Percentiles rank a stretch among this genome's conserved stretches.
These are phyloP conservation scores for Anhinga anhinga DNA, from an alignment of 2,113 vertebrate species.

Conservation along the genomic window DNA sequence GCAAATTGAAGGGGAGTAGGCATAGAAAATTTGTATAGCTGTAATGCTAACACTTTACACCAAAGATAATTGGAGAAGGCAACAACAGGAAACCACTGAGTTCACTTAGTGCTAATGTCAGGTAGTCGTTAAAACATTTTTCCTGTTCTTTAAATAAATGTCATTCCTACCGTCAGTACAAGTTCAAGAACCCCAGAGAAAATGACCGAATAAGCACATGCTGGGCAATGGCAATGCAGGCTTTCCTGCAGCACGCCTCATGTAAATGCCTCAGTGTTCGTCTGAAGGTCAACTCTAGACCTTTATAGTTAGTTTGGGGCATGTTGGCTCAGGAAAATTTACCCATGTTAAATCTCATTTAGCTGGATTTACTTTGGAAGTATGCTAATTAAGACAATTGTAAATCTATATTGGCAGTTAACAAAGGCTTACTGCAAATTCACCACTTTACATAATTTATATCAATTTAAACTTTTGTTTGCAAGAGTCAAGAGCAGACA, in stretches of 20 bases:
- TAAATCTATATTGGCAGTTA: background rate
- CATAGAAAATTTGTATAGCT: conserved; percentile 1
- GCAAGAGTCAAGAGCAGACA: background rate
- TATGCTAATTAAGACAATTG: background rate
- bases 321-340: background rate
- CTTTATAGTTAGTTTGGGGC: background rate
- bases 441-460: background rate
- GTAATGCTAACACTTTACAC: conserved; percentile 22
- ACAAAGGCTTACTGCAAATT: background rate
- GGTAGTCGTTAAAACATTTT: conserved; percentile 7
- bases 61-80: conserved; percentile 59
- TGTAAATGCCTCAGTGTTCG: background rate
- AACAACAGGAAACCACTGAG: background rate
- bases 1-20: conserved; percentile 36
- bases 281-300: conserved; percentile 21
- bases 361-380: background rate
- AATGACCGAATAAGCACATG: background rate
- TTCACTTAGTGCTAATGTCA: conserved; percentile 13
- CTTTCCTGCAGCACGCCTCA: background rate
- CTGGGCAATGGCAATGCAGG: background rate
- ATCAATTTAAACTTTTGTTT: background rate
- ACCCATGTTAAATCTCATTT: background rate
- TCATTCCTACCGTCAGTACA: background rate
- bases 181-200: background rate
- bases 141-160: conserved; percentile 30